Base-by-base conservation (phyloP, 2,888 invertebrate species). In the Nemotelus nigrinus region DNA sequence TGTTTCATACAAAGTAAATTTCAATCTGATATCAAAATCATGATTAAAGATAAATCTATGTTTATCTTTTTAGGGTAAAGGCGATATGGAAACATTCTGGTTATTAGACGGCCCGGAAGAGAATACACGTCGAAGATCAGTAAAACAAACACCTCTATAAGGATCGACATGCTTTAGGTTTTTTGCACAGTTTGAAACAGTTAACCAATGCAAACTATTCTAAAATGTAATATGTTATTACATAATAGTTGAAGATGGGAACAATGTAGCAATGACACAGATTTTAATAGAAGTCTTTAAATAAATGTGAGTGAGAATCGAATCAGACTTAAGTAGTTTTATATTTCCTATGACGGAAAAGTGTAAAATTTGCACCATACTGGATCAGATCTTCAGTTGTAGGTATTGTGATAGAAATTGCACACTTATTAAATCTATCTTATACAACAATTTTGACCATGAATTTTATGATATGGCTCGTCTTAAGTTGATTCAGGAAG, bases 51-150 rank as follows among this genome's bases (percentile, higher is more conserved):
- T 25, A 25, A 74, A 53, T 70, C 70, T 68, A 43, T 76, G 44
- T 79, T 77, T 74, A 47, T 65, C 45, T 41, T 80, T 87, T 55
- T 86, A 94, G 94, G 96, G 95, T 43, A 96, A 96, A 88, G 96
- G 96, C 50, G 91, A 93, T 84, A 95, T 96, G 96, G 92, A 93
- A 84, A 95, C 95, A 0, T 94, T 91, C 86, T 95, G 94, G 94
- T 85, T 95, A 77, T 89, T 90, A 82, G 90, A 90, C 3, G 92
- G 91, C 83, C 86, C 90, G 50, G 89, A 89, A 3, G 53, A n/a
- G 45, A 63, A n/a, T 3, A 58, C 45, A 41, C 63, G 57, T 76
- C 67, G 53, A 25, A 5, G 63, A 53, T 48, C 64, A 63, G 41
- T 63, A 8, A 57, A 57, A 70, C 55, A 44, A 72, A 58, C 7